These are phyloP conservation scores for Micrasema longulum DNA, from an alignment of 1,140 invertebrate genomes.

Conservation along the genomic window DNA sequence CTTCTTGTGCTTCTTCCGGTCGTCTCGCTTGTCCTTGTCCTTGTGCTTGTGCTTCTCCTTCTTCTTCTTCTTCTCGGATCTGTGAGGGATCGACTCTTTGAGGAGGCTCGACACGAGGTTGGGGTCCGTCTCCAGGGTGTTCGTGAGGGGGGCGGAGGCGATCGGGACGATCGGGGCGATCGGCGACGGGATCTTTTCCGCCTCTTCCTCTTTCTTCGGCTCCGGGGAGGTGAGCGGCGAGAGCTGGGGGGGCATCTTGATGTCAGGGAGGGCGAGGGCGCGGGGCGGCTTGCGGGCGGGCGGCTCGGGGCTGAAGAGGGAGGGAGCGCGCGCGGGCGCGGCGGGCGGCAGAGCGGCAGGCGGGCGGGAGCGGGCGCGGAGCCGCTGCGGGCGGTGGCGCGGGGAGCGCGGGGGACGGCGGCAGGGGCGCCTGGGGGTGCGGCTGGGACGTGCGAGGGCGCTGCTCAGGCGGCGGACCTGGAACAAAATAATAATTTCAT, in stretches of 20 bases:
- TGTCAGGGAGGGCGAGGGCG: constrained; percentile 62
- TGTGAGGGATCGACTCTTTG: constrained; percentile 61
- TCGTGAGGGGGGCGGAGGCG: constrained; percentile 54
- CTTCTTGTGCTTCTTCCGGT: constrained; percentile 66
- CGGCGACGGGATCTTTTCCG: constrained; percentile 46
- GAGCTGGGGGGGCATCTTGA: constrained; percentile 47
- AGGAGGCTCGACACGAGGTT: constrained; percentile 64
- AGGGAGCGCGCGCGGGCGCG: constrained; percentile 42
- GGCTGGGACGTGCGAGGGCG: not conserved
- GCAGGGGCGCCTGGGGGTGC: not conserved
- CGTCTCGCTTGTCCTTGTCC: constrained; percentile 66
- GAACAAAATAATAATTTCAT: not conserved
- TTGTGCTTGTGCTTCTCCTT: constrained; percentile 69
- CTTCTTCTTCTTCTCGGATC: constrained; percentile 65
- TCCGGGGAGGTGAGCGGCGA: not conserved
- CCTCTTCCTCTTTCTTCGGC: constrained; percentile 52
- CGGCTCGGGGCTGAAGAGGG: not conserved
- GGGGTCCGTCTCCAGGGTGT: constrained; percentile 63
- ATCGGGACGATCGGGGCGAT: constrained; percentile 38
- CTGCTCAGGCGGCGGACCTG: constrained; percentile 6
- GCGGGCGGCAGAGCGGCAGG: constrained; percentile 46
- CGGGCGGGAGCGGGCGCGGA: not conserved
- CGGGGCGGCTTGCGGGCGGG: constrained; percentile 35
- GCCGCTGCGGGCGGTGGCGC: not conserved
- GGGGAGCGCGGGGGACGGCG: not conserved